Conservation (phyloP, 2,797 vertebrate species). For the Cheirogaleus major region DNA sequence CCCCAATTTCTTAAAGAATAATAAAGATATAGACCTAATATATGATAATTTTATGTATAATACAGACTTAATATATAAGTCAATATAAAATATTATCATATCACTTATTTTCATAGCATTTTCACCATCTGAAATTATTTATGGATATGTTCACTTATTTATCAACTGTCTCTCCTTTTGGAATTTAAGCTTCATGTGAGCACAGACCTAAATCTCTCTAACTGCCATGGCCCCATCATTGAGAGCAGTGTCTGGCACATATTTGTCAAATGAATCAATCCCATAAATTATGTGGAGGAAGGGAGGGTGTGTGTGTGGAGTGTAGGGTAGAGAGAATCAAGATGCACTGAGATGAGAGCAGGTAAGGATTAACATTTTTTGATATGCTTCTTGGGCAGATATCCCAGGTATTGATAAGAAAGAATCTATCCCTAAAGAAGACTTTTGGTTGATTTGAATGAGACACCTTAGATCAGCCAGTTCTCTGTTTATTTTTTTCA, state of each 20-base stretch:
- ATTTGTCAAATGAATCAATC: not conserved
- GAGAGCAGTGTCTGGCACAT: not conserved
- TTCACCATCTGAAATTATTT: slow-evolving; percentile 2
- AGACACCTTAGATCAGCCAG: not conserved
- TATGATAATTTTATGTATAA: not conserved
- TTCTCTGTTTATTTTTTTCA: slow-evolving; percentile 41
- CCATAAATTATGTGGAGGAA: not conserved
- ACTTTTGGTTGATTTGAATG: not conserved
- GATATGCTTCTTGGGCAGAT: not conserved
- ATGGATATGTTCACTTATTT: not conserved
- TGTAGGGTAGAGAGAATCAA: not conserved
- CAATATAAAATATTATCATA: not conserved
- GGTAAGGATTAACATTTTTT: not conserved
- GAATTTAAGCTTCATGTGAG: not conserved
- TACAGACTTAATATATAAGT: not conserved
- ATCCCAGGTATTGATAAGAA: not conserved
- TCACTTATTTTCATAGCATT: not conserved
- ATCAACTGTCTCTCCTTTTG: not conserved
- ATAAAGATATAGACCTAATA: not conserved
- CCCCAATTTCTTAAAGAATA: slow-evolving; percentile 14
- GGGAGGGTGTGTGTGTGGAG: not conserved
- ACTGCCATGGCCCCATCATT: not conserved
- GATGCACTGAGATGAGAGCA: not conserved
- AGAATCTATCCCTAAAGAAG: not conserved
- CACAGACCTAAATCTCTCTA: not conserved